A percentile compares a stretch with the other conserved stretches of the same genome.
These are phyloP conservation scores for Ochropleura leucogaster DNA, from an alignment of 2,888 invertebrate genomes.

Conservation along the genomic window DNA sequence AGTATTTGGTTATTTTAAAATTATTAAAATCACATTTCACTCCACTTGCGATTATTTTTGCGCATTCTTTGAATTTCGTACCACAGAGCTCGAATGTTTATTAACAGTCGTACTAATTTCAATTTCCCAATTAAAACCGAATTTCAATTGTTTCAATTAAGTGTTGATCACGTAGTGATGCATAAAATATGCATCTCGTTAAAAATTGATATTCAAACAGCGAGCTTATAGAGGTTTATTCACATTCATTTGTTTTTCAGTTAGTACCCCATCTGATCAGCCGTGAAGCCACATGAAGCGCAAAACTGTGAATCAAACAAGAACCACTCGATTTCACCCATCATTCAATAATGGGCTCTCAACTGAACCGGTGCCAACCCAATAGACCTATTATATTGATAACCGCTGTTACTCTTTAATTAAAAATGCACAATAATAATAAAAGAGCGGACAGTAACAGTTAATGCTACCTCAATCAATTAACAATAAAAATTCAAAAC, in stretches of 20 bases:
- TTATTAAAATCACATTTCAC: not conserved
- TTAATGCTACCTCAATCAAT: slow-evolving; percentile 54
- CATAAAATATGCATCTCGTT: slow-evolving; percentile 36
- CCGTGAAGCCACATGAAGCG: slow-evolving; percentile 21
- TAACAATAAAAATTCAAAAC: slow-evolving; percentile 56
- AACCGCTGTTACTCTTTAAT: slow-evolving; percentile 51
- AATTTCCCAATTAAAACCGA: slow-evolving; percentile 25
- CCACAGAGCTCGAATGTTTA: not conserved
- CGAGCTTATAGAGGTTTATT: not conserved
- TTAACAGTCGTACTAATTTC: slow-evolving; percentile 5
- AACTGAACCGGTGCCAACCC: slow-evolving; percentile 11
- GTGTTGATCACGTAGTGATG: not conserved
- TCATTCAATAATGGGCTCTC: slow-evolving; percentile 28
- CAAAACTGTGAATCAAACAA: slow-evolving; percentile 32
- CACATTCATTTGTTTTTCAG: slow-evolving; percentile 20
- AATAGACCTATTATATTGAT: slow-evolving; percentile 36
- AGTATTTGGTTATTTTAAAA: not conserved
- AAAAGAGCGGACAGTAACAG: slow-evolving; percentile 41
- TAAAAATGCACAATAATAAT: slow-evolving; percentile 41
- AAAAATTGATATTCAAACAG: slow-evolving; percentile 11
- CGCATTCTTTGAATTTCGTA: not conserved
- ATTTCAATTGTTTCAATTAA: slow-evolving; percentile 43
- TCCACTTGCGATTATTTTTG: not conserved
- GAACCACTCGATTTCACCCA: slow-evolving; percentile 33
- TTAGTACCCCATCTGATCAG: not conserved